Conservation (phyloP, 1,140 invertebrate species). For the Calycopis cecrops region DNA sequence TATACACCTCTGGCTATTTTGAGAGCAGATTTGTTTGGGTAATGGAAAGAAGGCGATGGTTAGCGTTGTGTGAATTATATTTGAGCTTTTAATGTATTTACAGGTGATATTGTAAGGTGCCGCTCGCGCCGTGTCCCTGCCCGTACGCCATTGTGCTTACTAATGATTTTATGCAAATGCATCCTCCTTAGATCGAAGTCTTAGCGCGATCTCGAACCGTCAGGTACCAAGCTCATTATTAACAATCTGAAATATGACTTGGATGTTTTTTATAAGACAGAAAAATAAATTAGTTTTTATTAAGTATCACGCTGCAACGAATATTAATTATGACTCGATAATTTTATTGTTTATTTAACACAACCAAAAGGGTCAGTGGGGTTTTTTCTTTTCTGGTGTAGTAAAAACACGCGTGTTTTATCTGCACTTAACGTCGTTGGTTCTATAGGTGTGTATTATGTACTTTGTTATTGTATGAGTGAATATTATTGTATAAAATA, state of each 20-base stretch:
- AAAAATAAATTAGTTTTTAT: conserved; percentile 54
- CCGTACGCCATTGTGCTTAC: conserved; percentile 71
- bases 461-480: no score
- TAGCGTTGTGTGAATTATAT: conserved; percentile 1
- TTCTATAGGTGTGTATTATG: no score
- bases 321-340: conserved; percentile 17
- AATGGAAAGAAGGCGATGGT: conserved; percentile 33
- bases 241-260: conserved; percentile 72
- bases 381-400: no score
- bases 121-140: conserved; percentile 65
- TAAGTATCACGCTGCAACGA: conserved; percentile 11
- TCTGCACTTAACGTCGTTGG: no score
- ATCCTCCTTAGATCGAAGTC: conserved; percentile 72
- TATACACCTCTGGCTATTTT: conserved; percentile 37
- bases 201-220: conserved; percentile 72
- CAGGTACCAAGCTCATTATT: conserved; percentile 72
- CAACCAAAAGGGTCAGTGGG: not conserved
- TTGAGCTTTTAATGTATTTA: conserved; percentile 32
- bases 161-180: conserved; percentile 75
- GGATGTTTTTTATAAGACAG: conserved; percentile 58
- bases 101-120: conserved; percentile 57
- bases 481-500: no score
- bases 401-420: no score
- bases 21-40: not conserved
- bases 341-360: conserved; percentile 12